phyloP scores from a whole-genome alignment of 2,797 vertebrate genomes.

The Amazona finschi region DNA sequence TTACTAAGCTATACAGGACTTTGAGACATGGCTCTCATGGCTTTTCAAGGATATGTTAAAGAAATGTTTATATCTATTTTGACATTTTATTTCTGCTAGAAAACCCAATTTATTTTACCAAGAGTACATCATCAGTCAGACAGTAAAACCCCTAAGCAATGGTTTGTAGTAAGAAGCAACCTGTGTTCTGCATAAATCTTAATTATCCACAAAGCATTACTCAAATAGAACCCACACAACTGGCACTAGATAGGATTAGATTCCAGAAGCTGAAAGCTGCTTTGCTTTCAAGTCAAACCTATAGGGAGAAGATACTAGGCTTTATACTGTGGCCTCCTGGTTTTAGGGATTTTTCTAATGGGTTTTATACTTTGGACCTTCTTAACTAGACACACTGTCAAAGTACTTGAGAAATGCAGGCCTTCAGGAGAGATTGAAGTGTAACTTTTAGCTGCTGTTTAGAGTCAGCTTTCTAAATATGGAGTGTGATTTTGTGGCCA shows the following conservation, averaged over 20 bases:
- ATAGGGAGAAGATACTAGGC: background rate
- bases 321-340: background rate
- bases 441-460: background rate
- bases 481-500: background rate
- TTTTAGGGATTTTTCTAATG: background rate
- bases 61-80: background rate
- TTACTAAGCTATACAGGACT: background rate
- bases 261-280: background rate
- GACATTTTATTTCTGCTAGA: background rate
- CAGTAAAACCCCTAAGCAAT: background rate
- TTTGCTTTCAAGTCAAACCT: background rate
- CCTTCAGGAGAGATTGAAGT: background rate
- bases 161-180: background rate
- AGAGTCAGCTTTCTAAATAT: background rate
- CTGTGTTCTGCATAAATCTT: background rate
- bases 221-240: fast-evolving
- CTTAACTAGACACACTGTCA: background rate
- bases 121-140: background rate
- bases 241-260: background rate
- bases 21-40: fast-evolving
- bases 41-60: background rate
- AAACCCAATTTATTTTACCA: background rate
- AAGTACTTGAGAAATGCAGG: background rate
- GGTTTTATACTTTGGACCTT: background rate
- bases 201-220: background rate